Base-by-base conservation (phyloP, 2,113 vertebrate genomes). In the Marmota monax region DNA sequence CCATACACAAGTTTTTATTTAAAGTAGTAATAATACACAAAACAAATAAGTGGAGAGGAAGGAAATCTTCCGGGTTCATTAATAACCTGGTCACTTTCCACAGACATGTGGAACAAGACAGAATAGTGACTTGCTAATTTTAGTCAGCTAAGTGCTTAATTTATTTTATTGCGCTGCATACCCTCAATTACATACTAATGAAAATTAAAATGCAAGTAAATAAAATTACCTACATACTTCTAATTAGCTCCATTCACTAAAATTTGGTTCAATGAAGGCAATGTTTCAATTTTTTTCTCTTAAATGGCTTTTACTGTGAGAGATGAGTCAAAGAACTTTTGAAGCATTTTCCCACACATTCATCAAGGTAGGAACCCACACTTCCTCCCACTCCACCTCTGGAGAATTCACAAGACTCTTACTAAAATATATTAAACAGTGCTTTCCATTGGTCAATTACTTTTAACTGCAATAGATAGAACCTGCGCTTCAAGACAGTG, bases 391-490 rank as follows among this genome's bases (percentile, higher is more conserved):
- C 8, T 67, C 53, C 73, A 78, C 37, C 77, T 86, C 32, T 88
- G 84, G n/a, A 84, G n/a, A 96, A 70, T 65, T 88, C 77, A 79
- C 78, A 76, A 37, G 91, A 88, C 32, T 42, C 25, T 73, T 34
- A 90, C 53, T 34, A 90, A 96, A 89, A 95, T 63, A 77, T 1
- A 97, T 3, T 73, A 51, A 95, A 90, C 61, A 58, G 74, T 88
- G 67, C 65, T 77, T 94, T 90, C 48, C 72, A n/a, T 4, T 73
- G 32, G 65, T 42, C 74, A 83, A 29, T 82, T 91, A 53, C 48
- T 90, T 73, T 88, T 95, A 90, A 93, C 65, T n/a, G 22, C 63
- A 96, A 56, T 74, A 95, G 96, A 89, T 95, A 96, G 76, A 97
- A 95, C 14, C 79, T 80, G 22, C 13, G 5, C 97, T 79, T 72